These are phyloP conservation scores for Xyliphius kryptos DNA, from an alignment of 2,113 vertebrate genomes.

Conservation along the genomic window DNA sequence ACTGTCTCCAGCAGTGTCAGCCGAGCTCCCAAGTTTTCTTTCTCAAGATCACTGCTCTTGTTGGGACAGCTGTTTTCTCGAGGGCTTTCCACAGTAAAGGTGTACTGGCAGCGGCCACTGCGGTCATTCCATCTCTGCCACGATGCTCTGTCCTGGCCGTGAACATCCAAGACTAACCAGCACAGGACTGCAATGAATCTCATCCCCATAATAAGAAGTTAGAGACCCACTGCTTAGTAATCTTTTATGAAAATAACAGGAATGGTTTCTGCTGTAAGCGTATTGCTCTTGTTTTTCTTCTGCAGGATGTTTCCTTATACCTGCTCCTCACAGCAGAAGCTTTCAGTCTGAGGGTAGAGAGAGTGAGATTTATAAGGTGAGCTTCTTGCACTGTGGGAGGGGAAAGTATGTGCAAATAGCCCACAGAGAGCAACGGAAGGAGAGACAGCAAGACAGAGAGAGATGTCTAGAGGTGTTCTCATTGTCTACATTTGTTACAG, in stretches of 20 bases:
- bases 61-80: slow-evolving; percentile 68
- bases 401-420: slow-evolving; percentile 5
- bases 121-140: slow-evolving; percentile 64
- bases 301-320: background rate
- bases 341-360: background rate
- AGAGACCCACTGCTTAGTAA: background rate
- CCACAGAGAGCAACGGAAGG: too few relatives aligned
- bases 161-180: slow-evolving; percentile 31
- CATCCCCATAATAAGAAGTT: background rate
- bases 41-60: slow-evolving; percentile 53
- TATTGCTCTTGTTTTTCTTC: background rate
- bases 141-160: slow-evolving; percentile 57
- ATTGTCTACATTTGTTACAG: background rate
- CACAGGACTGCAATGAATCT: background rate
- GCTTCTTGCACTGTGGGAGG: slow-evolving; percentile 9
- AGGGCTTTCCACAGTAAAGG: slow-evolving; percentile 76
- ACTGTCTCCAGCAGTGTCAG: slow-evolving; percentile 72
- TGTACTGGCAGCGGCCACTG: slow-evolving; percentile 75
- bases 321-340: background rate
- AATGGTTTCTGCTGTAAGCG: too few relatives aligned
- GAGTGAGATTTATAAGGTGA: slow-evolving; percentile 6
- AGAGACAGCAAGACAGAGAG: background rate
- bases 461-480: background rate
- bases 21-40: slow-evolving; percentile 64
- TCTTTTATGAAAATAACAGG: background rate